Evolutionary conservation across 2,113 vertebrate species (phyloP), one percentile per base, ranked within the genome.

Genomic region (Carlito syrichta): DNA sequence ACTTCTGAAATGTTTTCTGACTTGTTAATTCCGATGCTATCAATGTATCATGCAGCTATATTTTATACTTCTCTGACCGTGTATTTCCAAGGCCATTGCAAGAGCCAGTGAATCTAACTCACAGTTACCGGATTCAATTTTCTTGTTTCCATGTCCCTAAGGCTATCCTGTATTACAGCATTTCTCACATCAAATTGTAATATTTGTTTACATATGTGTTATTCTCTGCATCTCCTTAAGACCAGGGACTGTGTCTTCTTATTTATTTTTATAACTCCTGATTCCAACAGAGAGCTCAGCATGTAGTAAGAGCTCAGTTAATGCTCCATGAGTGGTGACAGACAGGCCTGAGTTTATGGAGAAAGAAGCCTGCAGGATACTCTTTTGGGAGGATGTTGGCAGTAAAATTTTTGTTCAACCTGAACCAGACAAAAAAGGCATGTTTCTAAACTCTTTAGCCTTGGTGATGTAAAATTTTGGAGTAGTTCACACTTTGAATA

Each of bases 1-100:
- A 52, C 43, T 91, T 82, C 11, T 50, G 87, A 86, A 96, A 60
- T 48, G 2, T 66, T 91, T 97, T 84, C 66, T 86, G 89, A 92
- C 63, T 92, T 83, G 45, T 82, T 87, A 74, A 69, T 82, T 14
- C 74, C 52, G 38, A 69, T 77, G 38, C 14, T 60, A 74, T 84
- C 25, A 38, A 10, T 43, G 35, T 63, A 40, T 23, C 58, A 25
- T n/a, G n/a, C 19, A 95, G 6, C 11, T 79, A 5, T 27, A 35
- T 79, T 69, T 85, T 74, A 52, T 5, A 3, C 14, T 38, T 94
- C 52, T 94, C 88, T 94, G 32, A 40, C 4, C 45, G 6, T 1
- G 2, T 58, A 48, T 79, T 85, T 62, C 63, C 27, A 35, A 38
- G 4, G 38, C 63, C 45, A 56, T 25, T 86, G 6, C 45, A 76